A percentile compares a stretch with the other conserved stretches of the same genome.
phyloP scores from a whole-genome alignment of 2,888 invertebrate genomes.

The Prenolepis imparis region DNA sequence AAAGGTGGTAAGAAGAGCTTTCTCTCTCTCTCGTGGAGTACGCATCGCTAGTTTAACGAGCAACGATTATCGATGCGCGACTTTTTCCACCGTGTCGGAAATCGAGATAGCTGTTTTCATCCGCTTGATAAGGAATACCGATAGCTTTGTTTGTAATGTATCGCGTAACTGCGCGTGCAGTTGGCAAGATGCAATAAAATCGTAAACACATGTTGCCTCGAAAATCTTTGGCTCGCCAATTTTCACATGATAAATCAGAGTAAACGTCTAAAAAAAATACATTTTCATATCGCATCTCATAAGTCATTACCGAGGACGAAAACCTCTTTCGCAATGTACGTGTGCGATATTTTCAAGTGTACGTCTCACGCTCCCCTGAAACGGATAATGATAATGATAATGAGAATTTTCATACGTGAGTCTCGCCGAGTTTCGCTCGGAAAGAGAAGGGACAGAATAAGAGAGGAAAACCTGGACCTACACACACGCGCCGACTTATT shows the following conservation, averaged over 20 bases:
- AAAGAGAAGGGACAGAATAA: background rate
- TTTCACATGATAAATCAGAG: background rate
- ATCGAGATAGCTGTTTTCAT: conserved; percentile 80
- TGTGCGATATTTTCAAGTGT: background rate
- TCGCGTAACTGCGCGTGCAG: background rate
- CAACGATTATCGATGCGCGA: conserved; percentile 84
- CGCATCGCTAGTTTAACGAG: conserved; percentile 83
- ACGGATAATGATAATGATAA: conserved; percentile 24
- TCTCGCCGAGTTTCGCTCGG: background rate
- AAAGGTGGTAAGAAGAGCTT: conserved; percentile 19
- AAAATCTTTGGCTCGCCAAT: background rate
- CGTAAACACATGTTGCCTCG: background rate
- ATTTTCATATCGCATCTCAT: background rate
- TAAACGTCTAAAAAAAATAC: background rate
- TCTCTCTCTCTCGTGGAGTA: conserved; percentile 70
- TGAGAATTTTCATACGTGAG: conserved; percentile 24
- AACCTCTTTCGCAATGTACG: background rate
- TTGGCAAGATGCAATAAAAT: background rate
- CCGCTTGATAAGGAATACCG: conserved; percentile 82
- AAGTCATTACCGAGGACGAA: background rate
- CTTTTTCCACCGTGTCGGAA: conserved; percentile 70
- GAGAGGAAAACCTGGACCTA: background rate
- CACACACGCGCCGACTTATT: conserved; percentile 70
- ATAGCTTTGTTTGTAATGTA: conserved; percentile 71
- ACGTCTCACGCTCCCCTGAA: conserved; percentile 1